Evolutionary conservation across 2,797 vertebrate species (phyloP).

Genomic region (Melanogrammus aeglefinus): DNA sequence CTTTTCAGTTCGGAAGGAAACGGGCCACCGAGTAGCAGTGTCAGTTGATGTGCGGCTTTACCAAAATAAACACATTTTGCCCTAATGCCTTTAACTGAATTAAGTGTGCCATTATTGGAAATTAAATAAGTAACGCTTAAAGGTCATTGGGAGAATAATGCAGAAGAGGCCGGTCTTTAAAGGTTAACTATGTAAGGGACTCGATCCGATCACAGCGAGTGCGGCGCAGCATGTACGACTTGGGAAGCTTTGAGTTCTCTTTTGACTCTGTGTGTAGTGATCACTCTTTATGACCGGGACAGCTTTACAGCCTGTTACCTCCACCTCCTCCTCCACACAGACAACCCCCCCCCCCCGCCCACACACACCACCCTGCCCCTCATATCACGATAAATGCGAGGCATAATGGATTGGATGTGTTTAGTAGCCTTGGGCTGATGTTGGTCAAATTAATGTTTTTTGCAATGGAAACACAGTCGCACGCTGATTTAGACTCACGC

Average conservation of each 20-base stretch:
- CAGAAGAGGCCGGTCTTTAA: slow-evolving; percentile 70
- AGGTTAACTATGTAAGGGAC: slow-evolving; percentile 80
- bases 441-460: slow-evolving; percentile 78
- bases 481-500: slow-evolving; percentile 47
- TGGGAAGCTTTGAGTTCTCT: slow-evolving; percentile 60
- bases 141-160: slow-evolving; percentile 79
- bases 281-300: slow-evolving; percentile 77
- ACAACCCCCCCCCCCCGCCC: neutral
- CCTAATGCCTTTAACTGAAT: slow-evolving; percentile 73
- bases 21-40: slow-evolving; percentile 49
- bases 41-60: slow-evolving; percentile 58
- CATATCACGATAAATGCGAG: slow-evolving; percentile 75
- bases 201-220: slow-evolving; percentile 69
- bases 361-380: slow-evolving; percentile 13
- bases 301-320: slow-evolving; percentile 78
- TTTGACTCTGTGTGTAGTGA: slow-evolving; percentile 67
- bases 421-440: slow-evolving; percentile 78
- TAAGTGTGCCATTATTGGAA: slow-evolving; percentile 75
- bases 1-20: slow-evolving; percentile 10
- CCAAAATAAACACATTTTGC: slow-evolving; percentile 74
- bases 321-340: slow-evolving; percentile 6
- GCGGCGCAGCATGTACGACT: slow-evolving; percentile 51
- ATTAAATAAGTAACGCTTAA: slow-evolving; percentile 75
- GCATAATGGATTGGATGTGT: slow-evolving; percentile 79
- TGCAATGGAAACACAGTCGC: slow-evolving; percentile 66